A percentile compares a stretch with the other conserved stretches of the same genome.
phyloP scores from a whole-genome alignment of 2,888 invertebrate genomes.

The Halocaridina rubra region DNA sequence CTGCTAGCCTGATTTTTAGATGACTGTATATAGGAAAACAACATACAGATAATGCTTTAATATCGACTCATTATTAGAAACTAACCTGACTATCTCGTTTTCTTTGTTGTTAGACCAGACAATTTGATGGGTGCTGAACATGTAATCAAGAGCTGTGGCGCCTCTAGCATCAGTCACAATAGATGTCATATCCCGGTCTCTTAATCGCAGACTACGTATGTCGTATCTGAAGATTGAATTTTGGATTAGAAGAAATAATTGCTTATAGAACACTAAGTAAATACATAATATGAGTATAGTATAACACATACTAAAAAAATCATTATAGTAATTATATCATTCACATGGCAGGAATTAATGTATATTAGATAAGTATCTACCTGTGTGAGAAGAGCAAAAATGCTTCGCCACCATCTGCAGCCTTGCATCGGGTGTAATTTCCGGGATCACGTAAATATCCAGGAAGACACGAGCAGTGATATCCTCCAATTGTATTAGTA shows the following conservation, averaged over 20 bases:
- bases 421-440: conserved; percentile 76
- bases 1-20: too few species aligned
- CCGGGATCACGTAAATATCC: conserved; percentile 65
- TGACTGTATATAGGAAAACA: too few species aligned
- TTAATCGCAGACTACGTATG: conserved; percentile 48
- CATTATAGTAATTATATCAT: too few species aligned
- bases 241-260: too few species aligned
- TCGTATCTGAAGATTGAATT: conserved; percentile 52
- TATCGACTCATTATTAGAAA: too few species aligned
- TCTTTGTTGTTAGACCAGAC: conserved; percentile 96
- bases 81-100: conserved; percentile 91
- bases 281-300: too few species aligned
- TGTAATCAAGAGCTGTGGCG: conserved; percentile 94
- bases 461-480: conserved; percentile 65
- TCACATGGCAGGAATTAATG: too few species aligned
- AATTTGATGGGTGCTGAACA: conserved; percentile 90
- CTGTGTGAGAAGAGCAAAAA: conserved; percentile 88
- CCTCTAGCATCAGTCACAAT: conserved; percentile 91
- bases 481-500: conserved; percentile 64
- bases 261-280: too few species aligned
- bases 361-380: too few species aligned
- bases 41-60: too few species aligned
- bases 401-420: conserved; percentile 89
- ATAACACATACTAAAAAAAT: too few species aligned
- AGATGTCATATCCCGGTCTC: conserved; percentile 78